Conservation (phyloP, 92 coral and sea anemone genomes). For the Parazoanthus atlanticus region DNA sequence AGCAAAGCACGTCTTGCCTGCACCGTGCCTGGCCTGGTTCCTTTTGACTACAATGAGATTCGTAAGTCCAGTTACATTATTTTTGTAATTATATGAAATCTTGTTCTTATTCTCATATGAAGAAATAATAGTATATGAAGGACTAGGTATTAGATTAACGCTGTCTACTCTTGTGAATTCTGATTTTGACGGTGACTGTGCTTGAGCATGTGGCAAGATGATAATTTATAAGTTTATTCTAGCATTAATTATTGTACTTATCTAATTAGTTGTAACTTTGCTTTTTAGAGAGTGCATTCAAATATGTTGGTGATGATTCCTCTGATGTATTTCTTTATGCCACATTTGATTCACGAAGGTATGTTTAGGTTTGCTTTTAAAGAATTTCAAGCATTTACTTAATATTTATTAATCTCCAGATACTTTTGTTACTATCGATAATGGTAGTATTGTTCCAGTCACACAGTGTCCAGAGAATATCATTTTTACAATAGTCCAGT, state of each 20-base stretch:
- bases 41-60: constrained; percentile 66
- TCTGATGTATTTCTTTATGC: constrained; percentile 17
- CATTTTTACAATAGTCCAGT: no score
- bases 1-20: constrained; percentile 71
- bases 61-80: constrained; percentile 65
- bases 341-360: constrained; percentile 29
- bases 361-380: background rate
- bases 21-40: constrained; percentile 61
- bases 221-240: no score
- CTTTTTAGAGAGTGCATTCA: constrained; percentile 27
- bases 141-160: no score
- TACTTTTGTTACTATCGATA: background rate
- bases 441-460: background rate
- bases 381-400: background rate
- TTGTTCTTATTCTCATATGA: no score
- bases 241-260: background rate
- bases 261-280: background rate
- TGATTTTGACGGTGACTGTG: no score
- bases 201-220: no score
- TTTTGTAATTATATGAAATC: no score
- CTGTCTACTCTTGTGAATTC: no score
- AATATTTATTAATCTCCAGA: background rate
- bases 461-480: no score
- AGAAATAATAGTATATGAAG: no score
- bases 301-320: constrained; percentile 11